Conservation (phyloP, 2,797 vertebrate species). For the Chloroceryle amazona region DNA sequence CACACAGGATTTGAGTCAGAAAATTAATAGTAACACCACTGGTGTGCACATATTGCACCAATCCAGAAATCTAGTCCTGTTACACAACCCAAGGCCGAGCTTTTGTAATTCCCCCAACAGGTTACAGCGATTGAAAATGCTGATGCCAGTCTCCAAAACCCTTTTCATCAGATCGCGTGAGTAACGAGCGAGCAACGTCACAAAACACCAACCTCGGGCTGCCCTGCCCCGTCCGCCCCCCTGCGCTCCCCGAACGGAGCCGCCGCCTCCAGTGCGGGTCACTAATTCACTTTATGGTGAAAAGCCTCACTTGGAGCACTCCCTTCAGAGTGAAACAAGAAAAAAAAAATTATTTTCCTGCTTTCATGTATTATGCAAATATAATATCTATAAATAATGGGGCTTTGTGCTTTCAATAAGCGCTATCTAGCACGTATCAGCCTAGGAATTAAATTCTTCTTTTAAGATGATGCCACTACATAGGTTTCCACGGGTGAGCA, state of each 20-base stretch:
- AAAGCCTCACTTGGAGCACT: background rate
- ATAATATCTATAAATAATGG: constrained; percentile 22
- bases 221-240: background rate
- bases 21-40: constrained; percentile 78
- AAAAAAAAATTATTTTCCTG: background rate
- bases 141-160: background rate
- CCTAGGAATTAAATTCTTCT: background rate
- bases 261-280: background rate
- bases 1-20: constrained; percentile 62
- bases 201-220: fast-evolving
- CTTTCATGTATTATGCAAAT: constrained; percentile 57
- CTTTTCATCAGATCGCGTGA: background rate
- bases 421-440: background rate
- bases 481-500: background rate
- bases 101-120: constrained; percentile 16
- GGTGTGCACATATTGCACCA: constrained; percentile 67
- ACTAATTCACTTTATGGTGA: fast-evolving
- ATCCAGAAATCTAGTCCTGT: constrained; percentile 69
- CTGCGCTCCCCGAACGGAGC: fast-evolving
- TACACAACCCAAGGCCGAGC: constrained; percentile 47
- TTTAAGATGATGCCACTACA: background rate
- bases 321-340: background rate
- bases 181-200: background rate
- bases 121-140: background rate
- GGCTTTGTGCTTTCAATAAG: background rate